Conservation (phyloP, 2,888 invertebrate genomes). For the Encarsia formosa region DNA sequence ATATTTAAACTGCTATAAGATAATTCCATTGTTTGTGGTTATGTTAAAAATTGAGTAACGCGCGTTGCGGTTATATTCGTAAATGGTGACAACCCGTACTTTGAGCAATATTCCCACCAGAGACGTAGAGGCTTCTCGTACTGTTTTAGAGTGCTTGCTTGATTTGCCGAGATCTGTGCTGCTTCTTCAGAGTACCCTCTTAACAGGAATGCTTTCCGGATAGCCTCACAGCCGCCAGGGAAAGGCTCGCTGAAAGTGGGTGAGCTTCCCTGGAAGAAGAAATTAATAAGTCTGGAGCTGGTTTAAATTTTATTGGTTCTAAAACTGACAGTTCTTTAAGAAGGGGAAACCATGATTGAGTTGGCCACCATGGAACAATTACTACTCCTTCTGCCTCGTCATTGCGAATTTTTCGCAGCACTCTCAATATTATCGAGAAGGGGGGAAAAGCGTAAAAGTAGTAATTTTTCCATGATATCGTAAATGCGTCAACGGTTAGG, state of each 20-base stretch:
- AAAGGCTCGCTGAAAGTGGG: constrained; percentile 23
- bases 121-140: not conserved
- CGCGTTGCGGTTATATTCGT: no score
- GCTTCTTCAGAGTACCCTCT: not conserved
- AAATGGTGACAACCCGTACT: not conserved
- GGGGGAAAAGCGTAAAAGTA: not conserved
- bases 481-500: not conserved
- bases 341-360: constrained; percentile 37
- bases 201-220: constrained; percentile 3
- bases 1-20: constrained; percentile 18
- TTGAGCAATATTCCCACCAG: not conserved
- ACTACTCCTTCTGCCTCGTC: constrained; percentile 37
- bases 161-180: not conserved
- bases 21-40: not conserved
- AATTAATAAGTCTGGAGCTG: constrained; percentile 29
- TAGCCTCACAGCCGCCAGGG: constrained; percentile 1
- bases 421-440: constrained; percentile 17
- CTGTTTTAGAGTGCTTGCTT: constrained; percentile 8
- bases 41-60: not conserved
- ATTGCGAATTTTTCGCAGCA: constrained; percentile 23
- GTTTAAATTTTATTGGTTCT: constrained; percentile 17
- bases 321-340: constrained; percentile 11
- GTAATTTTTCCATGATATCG: constrained; percentile 8
- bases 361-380: constrained; percentile 35
- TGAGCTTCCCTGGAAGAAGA: constrained; percentile 34